Evolutionary conservation across 2,113 vertebrate species (phyloP).

Genomic region (Aphyosemion australe): DNA sequence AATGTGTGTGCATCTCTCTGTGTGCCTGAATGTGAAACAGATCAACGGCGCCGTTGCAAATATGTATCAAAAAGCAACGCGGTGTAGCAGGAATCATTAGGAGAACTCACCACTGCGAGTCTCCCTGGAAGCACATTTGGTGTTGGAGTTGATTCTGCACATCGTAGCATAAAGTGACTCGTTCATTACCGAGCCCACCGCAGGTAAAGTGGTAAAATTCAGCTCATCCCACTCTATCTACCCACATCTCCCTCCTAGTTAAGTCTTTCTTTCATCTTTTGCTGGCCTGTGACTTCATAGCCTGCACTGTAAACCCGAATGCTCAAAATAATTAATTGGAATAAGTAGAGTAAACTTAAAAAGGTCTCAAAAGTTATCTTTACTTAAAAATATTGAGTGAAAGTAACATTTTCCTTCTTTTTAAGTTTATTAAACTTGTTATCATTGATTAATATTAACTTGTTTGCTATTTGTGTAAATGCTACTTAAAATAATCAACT

Average conservation of each 20-base stretch:
- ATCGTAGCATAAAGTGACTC: constrained; percentile 15
- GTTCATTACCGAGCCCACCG: constrained; percentile 14
- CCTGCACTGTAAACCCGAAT: too few species aligned
- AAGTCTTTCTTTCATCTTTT: constrained; percentile 19
- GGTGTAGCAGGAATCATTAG: neutral
- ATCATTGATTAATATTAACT: too few species aligned
- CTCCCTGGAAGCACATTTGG: neutral
- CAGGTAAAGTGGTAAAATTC: constrained; percentile 17
- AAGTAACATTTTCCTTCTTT: too few species aligned
- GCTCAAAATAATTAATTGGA: too few species aligned
- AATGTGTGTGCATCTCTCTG: neutral
- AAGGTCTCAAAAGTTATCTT: too few species aligned
- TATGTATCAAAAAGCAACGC: neutral
- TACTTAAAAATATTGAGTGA: too few species aligned
- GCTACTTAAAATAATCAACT: too few species aligned
- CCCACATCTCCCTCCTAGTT: neutral
- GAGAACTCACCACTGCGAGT: neutral
- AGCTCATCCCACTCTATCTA: constrained; percentile 7
- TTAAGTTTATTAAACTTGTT: too few species aligned
- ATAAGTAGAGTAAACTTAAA: too few species aligned
- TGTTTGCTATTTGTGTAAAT: too few species aligned
- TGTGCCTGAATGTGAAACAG: accelerated
- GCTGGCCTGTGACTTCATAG: constrained; percentile 29
- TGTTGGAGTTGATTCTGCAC: constrained; percentile 10
- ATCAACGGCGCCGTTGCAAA: neutral